These are phyloP conservation scores for Philereme vetulata DNA, from an alignment of 2,888 invertebrate species.

Conservation along the genomic window DNA sequence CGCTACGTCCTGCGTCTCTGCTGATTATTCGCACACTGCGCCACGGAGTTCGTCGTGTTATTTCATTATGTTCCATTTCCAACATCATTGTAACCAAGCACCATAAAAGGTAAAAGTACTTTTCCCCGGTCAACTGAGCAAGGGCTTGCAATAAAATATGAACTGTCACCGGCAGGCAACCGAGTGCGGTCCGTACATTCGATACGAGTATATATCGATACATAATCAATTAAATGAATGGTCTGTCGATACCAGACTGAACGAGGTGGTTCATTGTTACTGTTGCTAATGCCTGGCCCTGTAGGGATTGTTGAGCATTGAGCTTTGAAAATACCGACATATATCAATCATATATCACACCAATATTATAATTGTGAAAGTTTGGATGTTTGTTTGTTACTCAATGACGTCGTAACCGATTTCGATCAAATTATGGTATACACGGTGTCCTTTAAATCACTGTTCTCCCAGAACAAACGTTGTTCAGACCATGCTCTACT, in stretches of 20 bases:
- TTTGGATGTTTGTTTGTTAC: no score
- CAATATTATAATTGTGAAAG: no score
- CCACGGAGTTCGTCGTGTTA: background rate
- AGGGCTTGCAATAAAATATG: slow-evolving; percentile 46
- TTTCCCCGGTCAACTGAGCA: slow-evolving; percentile 31
- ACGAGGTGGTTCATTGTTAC: slow-evolving; percentile 23
- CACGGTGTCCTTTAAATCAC: no score
- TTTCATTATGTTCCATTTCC: slow-evolving; percentile 8
- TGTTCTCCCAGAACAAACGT: no score
- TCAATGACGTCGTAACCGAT: no score
- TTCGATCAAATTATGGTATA: no score
- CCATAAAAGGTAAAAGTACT: slow-evolving; percentile 20
- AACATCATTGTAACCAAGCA: slow-evolving; percentile 8
- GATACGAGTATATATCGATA: slow-evolving; percentile 29
- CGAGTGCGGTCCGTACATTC: slow-evolving; percentile 18
- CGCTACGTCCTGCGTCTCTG: background rate
- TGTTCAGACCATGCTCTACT: no score
- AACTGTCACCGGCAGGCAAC: slow-evolving; percentile 44
- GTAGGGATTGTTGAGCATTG: background rate
- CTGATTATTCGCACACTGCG: background rate
- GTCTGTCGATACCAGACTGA: slow-evolving; percentile 35
- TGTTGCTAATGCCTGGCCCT: background rate
- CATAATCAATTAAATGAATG: slow-evolving; percentile 40
- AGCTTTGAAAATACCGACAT: no score
- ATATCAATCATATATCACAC: no score